Base-by-base conservation (phyloP, 1,140 invertebrate species). In the Sarcophaga peregrina region DNA sequence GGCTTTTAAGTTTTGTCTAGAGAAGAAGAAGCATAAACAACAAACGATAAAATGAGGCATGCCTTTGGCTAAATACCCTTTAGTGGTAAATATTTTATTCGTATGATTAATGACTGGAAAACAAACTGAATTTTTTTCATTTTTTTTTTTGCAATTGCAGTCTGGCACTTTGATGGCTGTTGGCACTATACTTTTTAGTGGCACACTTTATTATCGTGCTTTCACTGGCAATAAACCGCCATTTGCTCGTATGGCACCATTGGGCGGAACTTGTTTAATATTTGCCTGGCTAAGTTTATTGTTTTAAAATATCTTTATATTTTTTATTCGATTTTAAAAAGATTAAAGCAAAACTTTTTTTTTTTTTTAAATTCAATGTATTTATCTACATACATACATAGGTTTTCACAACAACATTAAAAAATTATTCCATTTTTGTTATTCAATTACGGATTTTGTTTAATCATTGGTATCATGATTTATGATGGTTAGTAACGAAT, bases 161-260 rank as follows among this genome's bases (percentile, higher is more conserved):
- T 94, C 94, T 89, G 96, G 95, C 10, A 90, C 92, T 0, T 93
- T 98, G 54, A 92, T 98, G 81, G 87, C 94, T 8, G 89, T 93
- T 54, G 97, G 97, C 10, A 96, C 95, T 81, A 82, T 94, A 1
- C 86, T 98, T 52, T 98, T 98, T 90, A 95, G 94, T 91, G 97
- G 97, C 8, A 94, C 95, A 10, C 97, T 96, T 87, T 98, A 98
- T 89, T 96, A 95, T 87, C 94, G 95, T 90, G 95, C 95, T 6
- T 93, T 98, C 82, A 96, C 96, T 2, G 95, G 94, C 47, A 93
- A 97, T 82, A 92, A 93, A 81, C 91, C 91, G 58, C 91, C 91
- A 72, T 92, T 96, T 47, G 92, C 94, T 73, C 92, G 91, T 85
- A 90, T 96, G n/a, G 97, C 96, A 8, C 97, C 97, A 0, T 92